Conservation (phyloP, 2,888 invertebrate species). For the Acronicta psi region DNA sequence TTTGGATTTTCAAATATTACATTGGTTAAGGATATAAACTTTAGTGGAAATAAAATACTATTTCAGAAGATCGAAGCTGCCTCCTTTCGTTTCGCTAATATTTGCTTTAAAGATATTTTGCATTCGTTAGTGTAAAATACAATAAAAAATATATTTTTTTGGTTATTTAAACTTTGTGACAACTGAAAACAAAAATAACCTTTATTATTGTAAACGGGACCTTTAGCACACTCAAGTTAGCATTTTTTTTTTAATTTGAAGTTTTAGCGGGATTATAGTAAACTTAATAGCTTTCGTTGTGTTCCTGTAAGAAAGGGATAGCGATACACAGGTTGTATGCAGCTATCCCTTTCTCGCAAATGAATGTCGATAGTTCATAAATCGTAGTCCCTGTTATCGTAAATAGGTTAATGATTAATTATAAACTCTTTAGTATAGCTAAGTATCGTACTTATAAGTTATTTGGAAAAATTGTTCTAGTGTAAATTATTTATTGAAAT, state of each 20-base stretch:
- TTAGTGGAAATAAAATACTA: no score
- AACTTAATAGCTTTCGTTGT: background rate
- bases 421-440: conserved; percentile 47
- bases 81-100: no score
- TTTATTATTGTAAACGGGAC: conserved; percentile 6
- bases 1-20: background rate
- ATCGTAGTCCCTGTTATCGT: conserved; percentile 9
- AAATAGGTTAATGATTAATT: conserved; percentile 40
- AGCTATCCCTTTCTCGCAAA: background rate
- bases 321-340: background rate
- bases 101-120: no score
- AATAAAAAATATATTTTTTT: no score
- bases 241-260: no score
- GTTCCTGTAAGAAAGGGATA: background rate
- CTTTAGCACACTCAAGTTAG: conserved; percentile 1
- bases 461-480: conserved; percentile 20
- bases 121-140: no score
- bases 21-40: background rate
- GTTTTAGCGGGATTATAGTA: background rate
- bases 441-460: conserved; percentile 41
- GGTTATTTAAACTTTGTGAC: background rate
- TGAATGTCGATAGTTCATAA: background rate
- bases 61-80: no score
- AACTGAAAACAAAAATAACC: background rate
- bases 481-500: conserved; percentile 22